Evolutionary conservation across 1,140 invertebrate species (phyloP).

Genomic region (Drosophila auraria): DNA sequence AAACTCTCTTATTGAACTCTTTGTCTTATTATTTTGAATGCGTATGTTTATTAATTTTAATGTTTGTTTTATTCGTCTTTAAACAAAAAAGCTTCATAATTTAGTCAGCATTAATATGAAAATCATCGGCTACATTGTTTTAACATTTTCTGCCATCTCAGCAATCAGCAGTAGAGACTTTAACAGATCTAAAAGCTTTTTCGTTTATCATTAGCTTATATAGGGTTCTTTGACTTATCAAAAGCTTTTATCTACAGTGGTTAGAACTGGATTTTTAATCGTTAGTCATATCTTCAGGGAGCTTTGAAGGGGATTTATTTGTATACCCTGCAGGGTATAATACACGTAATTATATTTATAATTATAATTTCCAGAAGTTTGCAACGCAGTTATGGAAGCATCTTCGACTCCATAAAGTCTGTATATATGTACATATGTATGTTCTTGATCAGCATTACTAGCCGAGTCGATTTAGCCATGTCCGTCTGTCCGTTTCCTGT

Average conservation of each 20-base stretch:
- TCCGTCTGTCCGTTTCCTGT: too few relatives aligned
- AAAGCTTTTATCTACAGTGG: slow-evolving; percentile 38
- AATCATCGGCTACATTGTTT: neutral
- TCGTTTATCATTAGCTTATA: slow-evolving; percentile 3
- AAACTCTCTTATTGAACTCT: neutral
- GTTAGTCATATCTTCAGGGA: neutral
- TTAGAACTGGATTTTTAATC: neutral
- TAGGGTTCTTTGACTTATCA: neutral
- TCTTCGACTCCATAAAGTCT: too few relatives aligned
- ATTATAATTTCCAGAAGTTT: too few relatives aligned
- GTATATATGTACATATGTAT: too few relatives aligned
- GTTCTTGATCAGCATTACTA: too few relatives aligned
- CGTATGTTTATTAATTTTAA: neutral
- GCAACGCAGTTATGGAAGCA: too few relatives aligned
- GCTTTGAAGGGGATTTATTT: neutral
- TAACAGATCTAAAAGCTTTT: slow-evolving; percentile 22
- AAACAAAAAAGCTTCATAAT: neutral
- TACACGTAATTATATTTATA: too few relatives aligned
- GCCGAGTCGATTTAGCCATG: too few relatives aligned
- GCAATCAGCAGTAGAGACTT: neutral
- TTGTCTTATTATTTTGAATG: neutral
- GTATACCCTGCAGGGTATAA: too few relatives aligned
- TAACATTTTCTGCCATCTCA: slow-evolving; percentile 1
- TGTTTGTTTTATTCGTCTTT: neutral
- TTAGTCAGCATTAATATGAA: neutral